phyloP scores from a whole-genome alignment of 1,140 invertebrate genomes.

The Drosophila pseudoananassae region DNA sequence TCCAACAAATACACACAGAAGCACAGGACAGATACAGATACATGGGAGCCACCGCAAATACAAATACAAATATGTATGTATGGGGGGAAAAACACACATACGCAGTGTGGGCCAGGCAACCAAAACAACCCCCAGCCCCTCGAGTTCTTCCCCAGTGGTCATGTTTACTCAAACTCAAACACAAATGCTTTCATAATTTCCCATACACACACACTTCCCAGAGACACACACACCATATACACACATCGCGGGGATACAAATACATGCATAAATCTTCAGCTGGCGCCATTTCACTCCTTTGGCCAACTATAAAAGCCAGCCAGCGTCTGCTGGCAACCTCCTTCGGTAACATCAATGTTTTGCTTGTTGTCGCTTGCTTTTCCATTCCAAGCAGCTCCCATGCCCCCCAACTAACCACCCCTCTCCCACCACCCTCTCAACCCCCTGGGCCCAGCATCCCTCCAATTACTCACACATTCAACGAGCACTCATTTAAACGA shows the following conservation, averaged over 20 bases:
- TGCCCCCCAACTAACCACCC: neutral
- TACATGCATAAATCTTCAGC: slow-evolving; percentile 70
- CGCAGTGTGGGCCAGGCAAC: slow-evolving; percentile 20
- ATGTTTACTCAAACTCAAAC: slow-evolving; percentile 68
- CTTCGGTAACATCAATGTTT: slow-evolving; percentile 61
- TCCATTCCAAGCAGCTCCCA: slow-evolving; percentile 41
- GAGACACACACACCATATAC: slow-evolving; percentile 8
- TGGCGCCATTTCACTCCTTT: slow-evolving; percentile 77
- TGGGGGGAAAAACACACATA: slow-evolving; percentile 22
- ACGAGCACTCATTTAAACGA: slow-evolving; percentile 81
- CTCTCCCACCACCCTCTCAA: neutral
- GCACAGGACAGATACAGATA: slow-evolving; percentile 6
- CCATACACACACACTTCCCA: slow-evolving; percentile 8
- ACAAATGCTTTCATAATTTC: slow-evolving; percentile 76
- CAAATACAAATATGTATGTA: slow-evolving; percentile 9
- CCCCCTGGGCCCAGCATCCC: slow-evolving; percentile 46
- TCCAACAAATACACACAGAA: slow-evolving; percentile 3
- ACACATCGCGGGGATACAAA: slow-evolving; percentile 18
- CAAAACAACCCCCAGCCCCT: slow-evolving; percentile 56
- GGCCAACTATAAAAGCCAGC: slow-evolving; percentile 60
- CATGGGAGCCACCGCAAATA: slow-evolving; percentile 12
- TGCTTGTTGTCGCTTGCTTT: slow-evolving; percentile 79
- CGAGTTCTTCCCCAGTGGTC: slow-evolving; percentile 22
- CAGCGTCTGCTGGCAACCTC: slow-evolving; percentile 61
- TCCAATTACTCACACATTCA: slow-evolving; percentile 82